Base-by-base conservation (phyloP, 2,113 vertebrate species). In the Scomber japonicus region DNA sequence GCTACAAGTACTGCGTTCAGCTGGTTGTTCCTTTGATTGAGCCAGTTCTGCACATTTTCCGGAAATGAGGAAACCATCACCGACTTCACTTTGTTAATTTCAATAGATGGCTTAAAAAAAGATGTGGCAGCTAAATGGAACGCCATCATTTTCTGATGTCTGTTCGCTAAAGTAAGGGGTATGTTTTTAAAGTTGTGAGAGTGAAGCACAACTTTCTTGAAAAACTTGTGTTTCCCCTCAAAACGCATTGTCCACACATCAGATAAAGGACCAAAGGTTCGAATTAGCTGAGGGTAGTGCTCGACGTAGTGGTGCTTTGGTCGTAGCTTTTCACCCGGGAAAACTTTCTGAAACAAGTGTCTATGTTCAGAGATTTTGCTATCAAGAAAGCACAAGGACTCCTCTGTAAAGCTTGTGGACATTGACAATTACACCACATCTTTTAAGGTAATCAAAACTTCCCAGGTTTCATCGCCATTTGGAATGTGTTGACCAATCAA, bases 121-220 rank as follows among this genome's bases (percentile, higher is more conserved):
- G 21, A 21, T 21, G 21, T 21, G 21, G 21, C 21, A 21, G 21
- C 21, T 21, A 21, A 21, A 21, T 21, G 21, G 21, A 21, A 21
- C 21, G 21, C 21, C 21, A 21, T 21, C 21, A 21, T 21, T 31
- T 31, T 31, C 31, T 31, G 31, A 6, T 31, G 31, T 31, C 6
- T 31, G 21, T 21, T 21, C 21, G 21, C 21, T 21, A 21, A 21
- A 31, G 31, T 31, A 35, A 35, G 35, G 9, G 35, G 51, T 17
- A 74, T 48, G 54, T 61, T 74, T 54, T 5, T 75, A 40, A 57
- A 70, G 44, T 45, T 82, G 19, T 82, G 71, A 4, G 57, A 30
- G 51, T 75, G 31, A 13, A 5, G 24, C 35, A 68, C 55, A 3
- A 57, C 73, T 15, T 3, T 9, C 19, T 69, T 61, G 14, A 71